Conservation (phyloP, 2,888 invertebrate genomes). For the Dolichopus griseipennis region DNA sequence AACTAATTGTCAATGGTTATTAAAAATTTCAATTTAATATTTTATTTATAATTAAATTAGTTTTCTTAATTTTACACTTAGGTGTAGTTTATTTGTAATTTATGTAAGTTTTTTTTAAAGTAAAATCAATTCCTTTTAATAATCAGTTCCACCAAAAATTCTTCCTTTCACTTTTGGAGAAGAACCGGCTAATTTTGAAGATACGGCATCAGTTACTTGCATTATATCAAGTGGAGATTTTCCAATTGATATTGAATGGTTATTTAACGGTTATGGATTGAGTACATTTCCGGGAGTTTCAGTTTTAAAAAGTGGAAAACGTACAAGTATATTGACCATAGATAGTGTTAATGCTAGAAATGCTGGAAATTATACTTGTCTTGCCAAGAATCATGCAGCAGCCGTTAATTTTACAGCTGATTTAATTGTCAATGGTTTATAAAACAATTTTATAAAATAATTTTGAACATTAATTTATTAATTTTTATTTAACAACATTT, state of each 20-base stretch:
- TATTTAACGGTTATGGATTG: slow-evolving; percentile 41
- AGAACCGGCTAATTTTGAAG: slow-evolving; percentile 50
- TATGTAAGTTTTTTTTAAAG: slow-evolving; percentile 12
- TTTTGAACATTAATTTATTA: slow-evolving; percentile 7
- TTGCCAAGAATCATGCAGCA: slow-evolving; percentile 50
- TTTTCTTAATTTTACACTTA: slow-evolving; percentile 29
- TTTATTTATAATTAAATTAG: slow-evolving; percentile 3
- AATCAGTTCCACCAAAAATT: slow-evolving; percentile 55
- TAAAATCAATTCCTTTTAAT: slow-evolving; percentile 30
- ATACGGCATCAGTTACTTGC: slow-evolving; percentile 50
- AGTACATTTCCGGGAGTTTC: slow-evolving; percentile 44
- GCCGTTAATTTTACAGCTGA: slow-evolving; percentile 47
- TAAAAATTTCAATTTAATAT: neutral
- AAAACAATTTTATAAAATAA: slow-evolving; percentile 3
- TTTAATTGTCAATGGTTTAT: slow-evolving; percentile 49
- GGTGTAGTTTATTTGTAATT: slow-evolving; percentile 14
- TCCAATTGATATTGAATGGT: slow-evolving; percentile 57
- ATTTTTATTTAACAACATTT: slow-evolving; percentile 27
- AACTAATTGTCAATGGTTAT: slow-evolving; percentile 52
- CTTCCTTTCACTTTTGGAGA: slow-evolving; percentile 58
- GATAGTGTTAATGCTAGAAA: slow-evolving; percentile 55
- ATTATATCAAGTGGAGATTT: slow-evolving; percentile 50
- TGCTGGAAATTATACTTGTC: slow-evolving; percentile 57
- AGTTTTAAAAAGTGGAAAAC: slow-evolving; percentile 42
- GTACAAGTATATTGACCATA: slow-evolving; percentile 54